Evolutionary conservation across 2,888 invertebrate species (phyloP), one percentile per base, ranked within the genome.

Genomic region (Aphidoletes aphidimyza): DNA sequence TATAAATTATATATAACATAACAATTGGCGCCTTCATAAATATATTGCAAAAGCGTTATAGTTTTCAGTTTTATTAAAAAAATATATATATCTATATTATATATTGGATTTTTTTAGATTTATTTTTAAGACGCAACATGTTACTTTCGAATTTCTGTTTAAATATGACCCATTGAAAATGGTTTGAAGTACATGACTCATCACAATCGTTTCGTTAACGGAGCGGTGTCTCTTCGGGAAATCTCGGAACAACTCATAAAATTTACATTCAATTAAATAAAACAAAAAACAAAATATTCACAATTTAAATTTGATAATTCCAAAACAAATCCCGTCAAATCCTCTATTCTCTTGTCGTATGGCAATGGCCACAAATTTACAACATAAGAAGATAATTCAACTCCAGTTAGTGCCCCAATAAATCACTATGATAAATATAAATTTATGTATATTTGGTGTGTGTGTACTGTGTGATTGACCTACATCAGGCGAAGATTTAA

Each of bases 41-140:
- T 0, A 14, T 14, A 26, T 54, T 26, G 22, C n/a, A 26, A 26
- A 30, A 30, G 30, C 2, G 14, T 34, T 30, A 30, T 34, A 11
- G 26, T 69, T 69, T 69, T 22, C 22, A 5, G 14, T 54, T n/a
- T 3, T 1, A 22, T 54, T 22, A 22, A 54, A 22, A 69, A 30
- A 30, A 14, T n/a, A n/a, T n/a, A n/a, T n/a, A n/a, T n/a, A n/a
- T n/a, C n/a, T n/a, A n/a, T n/a, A n/a, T n/a, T n/a, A n/a, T n/a
- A n/a, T n/a, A n/a, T 69, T 69, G 26, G 69, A 69, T 69, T 69
- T 69, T 3, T 69, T 69, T 69, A 30, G 69, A 54, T 69, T 69
- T 69, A 22, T n/a, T 69, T 69, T 14, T 9, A 69, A 69, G 30
- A 30, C 11, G 54, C 3, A 5, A 22, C 26, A 26, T 3, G 3